Base-by-base conservation (phyloP, 1,140 invertebrate species). In the Nymphalis io region DNA sequence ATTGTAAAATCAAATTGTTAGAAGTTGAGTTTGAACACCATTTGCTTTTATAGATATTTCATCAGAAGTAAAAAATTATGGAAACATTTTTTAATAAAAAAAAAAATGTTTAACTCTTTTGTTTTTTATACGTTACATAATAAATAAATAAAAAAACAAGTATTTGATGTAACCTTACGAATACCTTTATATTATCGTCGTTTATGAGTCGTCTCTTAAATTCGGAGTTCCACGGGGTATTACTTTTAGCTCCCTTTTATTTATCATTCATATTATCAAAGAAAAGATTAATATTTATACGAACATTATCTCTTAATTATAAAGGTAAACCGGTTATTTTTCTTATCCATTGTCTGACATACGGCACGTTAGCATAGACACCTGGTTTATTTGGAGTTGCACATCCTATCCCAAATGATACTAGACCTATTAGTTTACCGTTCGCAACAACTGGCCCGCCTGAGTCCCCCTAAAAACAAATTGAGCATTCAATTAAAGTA, bases 331-430 rank as follows among this genome's bases (percentile, higher is more conserved):
- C 81, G 5, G 89, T 88, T n/a, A 87, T 65, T 0, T 66, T 23
- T 38, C 84, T 71, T 44, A 92, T 92, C 91, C 91, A 92, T 2
- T 81, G 71, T 20, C 85, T 75, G 0, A 73, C 85, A 2, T 68
- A 12, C 0, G 90, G 81, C 0, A 95, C 90, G 59, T 92, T 91
- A 4, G 93, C 92, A 84, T 95, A 95, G 0, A 95, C 93, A 0
- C 94, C 94, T 0, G 94, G 94, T 60, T 90, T 87, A 1, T 85
- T 79, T 0, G 90, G 81, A 15, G 84, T 72, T 2, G 90, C 94
- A 75, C 95, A 95, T 1, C 93, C 93, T 12, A 92, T 90, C 0
- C 94, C 94, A 87, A 93, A 95, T 0, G 93, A 94, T 4, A 94
- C 93, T 15, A 94, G 74, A 0, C 94, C 94, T 0, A 92, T 76